phyloP scores from a whole-genome alignment of 2,113 vertebrate genomes.

The Rhinolophus ferrumequinum region DNA sequence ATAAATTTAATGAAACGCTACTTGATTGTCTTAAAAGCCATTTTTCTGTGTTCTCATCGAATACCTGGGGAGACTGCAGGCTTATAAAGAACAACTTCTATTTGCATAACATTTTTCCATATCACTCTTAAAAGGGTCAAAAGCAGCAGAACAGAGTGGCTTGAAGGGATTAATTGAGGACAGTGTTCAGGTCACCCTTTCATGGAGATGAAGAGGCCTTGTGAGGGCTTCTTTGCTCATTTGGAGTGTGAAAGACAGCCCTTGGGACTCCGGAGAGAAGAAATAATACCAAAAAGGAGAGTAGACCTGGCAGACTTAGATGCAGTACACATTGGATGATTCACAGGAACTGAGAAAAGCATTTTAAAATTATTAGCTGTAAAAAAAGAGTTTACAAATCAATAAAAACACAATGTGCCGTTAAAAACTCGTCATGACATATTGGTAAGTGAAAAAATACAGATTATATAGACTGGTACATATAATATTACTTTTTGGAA shows the following conservation, averaged over 20 bases:
- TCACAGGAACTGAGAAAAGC: neutral
- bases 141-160: neutral
- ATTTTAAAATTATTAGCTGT: neutral
- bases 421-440: neutral
- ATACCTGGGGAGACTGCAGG: neutral
- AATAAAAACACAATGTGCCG: neutral
- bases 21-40: neutral
- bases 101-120: neutral
- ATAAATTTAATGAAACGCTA: neutral
- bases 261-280: neutral
- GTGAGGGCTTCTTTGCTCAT: neutral
- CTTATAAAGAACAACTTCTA: neutral
- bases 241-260: neutral
- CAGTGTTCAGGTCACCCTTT: neutral
- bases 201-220: neutral
- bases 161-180: neutral
- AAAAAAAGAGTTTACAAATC: neutral
- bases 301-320: neutral
- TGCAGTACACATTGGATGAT: neutral
- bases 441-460: neutral
- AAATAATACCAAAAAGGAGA: neutral
- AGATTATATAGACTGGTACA: neutral
- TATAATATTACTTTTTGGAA: slow-evolving; percentile 13
- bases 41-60: neutral
- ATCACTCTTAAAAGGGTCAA: neutral